Base-by-base conservation (phyloP, 2,888 invertebrate species). In the Sialis fuliginosa region DNA sequence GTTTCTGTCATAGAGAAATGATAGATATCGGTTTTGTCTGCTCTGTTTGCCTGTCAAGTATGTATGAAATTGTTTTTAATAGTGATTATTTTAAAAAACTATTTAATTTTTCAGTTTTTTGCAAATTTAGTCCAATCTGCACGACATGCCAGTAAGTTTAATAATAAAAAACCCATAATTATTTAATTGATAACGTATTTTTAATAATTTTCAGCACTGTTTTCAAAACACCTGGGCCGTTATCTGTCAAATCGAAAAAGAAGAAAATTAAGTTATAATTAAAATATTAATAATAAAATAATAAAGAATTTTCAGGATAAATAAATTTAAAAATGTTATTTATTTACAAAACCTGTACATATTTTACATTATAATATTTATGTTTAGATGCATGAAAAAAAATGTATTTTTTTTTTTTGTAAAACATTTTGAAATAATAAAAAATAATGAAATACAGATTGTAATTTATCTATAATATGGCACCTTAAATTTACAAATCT, bases 21-120 rank as follows among this genome's bases (percentile, higher is more conserved):
- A 86, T 97, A 49, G 93, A 95, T 60, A 83, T 96, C 55, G 97
- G 96, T 51, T 96, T 86, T 63, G 96, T 97, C 13, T 98, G 97
- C 67, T 97, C 96, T 6, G 90, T 96, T 46, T 97, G 97, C 64
- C 71, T 98, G 39, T 95, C 95, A 53, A 89, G 89, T 88, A 62
- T 74, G 79, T 64, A 45, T 48, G 39, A 39, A 33, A 40, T 10
- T n/a, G 6, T 42, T 9, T 9, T 42, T 39, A 39, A 39, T 10
- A 12, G 39, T 12, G 30, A 8, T 10, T 39, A 3, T 33, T 5
- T 10, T 45, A 6, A 6, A 12, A 45, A 31, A 37, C 37, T 6
- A n/a, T 40, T 10, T 43, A 69, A 67, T 56, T 54, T 75, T 75
- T 59, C 71, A 90, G 92, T 96, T 54, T 96, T 95, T 68, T 97